These are phyloP conservation scores for Falco peregrinus DNA, from an alignment of 2,797 vertebrate species.

Conservation along the genomic window DNA sequence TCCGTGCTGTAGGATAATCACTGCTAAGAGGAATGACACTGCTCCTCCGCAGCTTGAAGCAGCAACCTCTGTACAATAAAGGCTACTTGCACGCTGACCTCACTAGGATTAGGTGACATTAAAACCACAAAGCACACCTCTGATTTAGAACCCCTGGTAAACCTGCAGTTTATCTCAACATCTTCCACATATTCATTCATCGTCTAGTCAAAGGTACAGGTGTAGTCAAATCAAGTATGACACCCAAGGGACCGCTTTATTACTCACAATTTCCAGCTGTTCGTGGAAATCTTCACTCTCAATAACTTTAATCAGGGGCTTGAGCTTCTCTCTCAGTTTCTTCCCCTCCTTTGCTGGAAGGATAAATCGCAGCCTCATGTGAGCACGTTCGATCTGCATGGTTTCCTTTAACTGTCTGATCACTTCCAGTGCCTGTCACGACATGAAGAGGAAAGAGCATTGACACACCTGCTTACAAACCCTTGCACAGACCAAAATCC, in stretches of 20 bases:
- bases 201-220: neutral
- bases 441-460: neutral
- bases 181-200: neutral
- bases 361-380: slow-evolving; percentile 91
- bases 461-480: neutral
- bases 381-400: slow-evolving; percentile 95
- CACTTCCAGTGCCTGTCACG: slow-evolving; percentile 89
- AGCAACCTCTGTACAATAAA: neutral
- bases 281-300: slow-evolving; percentile 94
- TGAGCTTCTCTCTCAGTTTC: slow-evolving; percentile 94
- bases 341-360: slow-evolving; percentile 93
- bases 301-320: slow-evolving; percentile 87
- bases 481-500: neutral
- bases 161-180: neutral
- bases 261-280: slow-evolving; percentile 90
- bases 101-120: neutral
- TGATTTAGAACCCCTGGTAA: neutral
- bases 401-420: slow-evolving; percentile 93
- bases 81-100: neutral
- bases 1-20: neutral
- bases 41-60: neutral
- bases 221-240: neutral
- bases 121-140: neutral
- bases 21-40: neutral
- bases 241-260: neutral